Evolutionary conservation across 1,140 invertebrate species (phyloP), one percentile per base, ranked within the genome.

Genomic region (Trachymyrmex septentrionalis): DNA sequence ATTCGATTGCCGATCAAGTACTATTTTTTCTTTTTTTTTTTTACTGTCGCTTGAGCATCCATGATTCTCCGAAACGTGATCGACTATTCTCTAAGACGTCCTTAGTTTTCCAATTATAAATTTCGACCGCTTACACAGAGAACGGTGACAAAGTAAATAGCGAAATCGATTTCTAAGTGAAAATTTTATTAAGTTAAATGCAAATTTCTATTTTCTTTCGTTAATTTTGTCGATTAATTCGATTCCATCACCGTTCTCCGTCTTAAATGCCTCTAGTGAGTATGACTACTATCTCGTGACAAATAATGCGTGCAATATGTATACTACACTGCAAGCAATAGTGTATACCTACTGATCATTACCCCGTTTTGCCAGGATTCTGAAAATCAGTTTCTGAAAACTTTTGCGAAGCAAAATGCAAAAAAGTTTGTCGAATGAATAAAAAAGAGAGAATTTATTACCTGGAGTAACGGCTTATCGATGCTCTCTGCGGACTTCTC

Each of bases 381-480:
- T 9, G 24, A 44, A 44, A 44, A 44, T 44, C 30, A 82, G 34
- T 21, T 82, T 85, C 92, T 93, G 91, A 93, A 94, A 93, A 94
- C 57, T 88, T 86, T 61, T 57, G 14, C 55, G 14, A 82, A 73
- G 53, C 53, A 6, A 82, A 21, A 10, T 34, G 6, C 30, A 34
- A 57, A 86, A 73, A 72, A 92, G 57, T 78, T 50, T 78, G 38
- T 66, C 0, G 5, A 55, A 69, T 9, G 24, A 12, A 44, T n/a
- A 14, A 21, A 71, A 76, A n/a, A 88, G 21, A 66, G 55, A 1
- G 7, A 86, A 67, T 61, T 16, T 44, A 87, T 95, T 94, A 95
- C 94, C 94, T 95, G 67, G 94, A 93, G 76, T 91, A 92, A 19
- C 90, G 86, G 63, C 64, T 92, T 48, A 90, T 86, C 1, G 90